phyloP scores from a whole-genome alignment of 2,888 invertebrate genomes.

The Nephrotoma appendiculata region DNA sequence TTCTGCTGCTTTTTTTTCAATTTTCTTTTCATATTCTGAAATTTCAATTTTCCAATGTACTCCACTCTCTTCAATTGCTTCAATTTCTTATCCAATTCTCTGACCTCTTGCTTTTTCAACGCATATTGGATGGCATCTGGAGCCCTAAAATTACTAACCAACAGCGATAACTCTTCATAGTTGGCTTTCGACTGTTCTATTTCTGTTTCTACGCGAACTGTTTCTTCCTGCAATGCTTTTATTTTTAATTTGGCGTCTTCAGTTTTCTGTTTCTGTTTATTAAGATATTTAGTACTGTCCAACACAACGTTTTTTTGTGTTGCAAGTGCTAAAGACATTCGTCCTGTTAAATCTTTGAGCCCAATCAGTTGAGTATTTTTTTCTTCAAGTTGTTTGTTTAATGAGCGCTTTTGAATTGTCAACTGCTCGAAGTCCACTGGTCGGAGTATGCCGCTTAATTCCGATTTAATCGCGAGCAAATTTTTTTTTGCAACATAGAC shows the following conservation, averaged over 20 bases:
- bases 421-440: conserved; percentile 43
- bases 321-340: conserved; percentile 35
- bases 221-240: conserved; percentile 29
- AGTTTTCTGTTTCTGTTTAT: conserved; percentile 29
- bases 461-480: conserved; percentile 30
- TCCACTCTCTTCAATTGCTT: not conserved
- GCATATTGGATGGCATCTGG: conserved; percentile 40
- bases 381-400: conserved; percentile 34
- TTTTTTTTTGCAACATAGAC: conserved; percentile 30
- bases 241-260: conserved; percentile 29
- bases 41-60: not conserved
- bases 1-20: not conserved
- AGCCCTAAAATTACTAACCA: conserved; percentile 31
- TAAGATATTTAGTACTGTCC: conserved; percentile 29
- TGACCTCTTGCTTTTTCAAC: conserved; percentile 28
- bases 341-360: conserved; percentile 37
- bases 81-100: not conserved
- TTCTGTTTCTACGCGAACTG: conserved; percentile 23
- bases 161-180: conserved; percentile 22
- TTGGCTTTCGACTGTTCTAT: conserved; percentile 26
- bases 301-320: conserved; percentile 34
- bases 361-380: conserved; percentile 36
- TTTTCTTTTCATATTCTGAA: not conserved
- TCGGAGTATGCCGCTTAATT: conserved; percentile 37
- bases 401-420: conserved; percentile 37